Percentiles rank a stretch among this genome's conserved stretches.
Evolutionary conservation across 2,797 vertebrate genomes (phyloP).

Genomic region (Sitta carolinensis): DNA sequence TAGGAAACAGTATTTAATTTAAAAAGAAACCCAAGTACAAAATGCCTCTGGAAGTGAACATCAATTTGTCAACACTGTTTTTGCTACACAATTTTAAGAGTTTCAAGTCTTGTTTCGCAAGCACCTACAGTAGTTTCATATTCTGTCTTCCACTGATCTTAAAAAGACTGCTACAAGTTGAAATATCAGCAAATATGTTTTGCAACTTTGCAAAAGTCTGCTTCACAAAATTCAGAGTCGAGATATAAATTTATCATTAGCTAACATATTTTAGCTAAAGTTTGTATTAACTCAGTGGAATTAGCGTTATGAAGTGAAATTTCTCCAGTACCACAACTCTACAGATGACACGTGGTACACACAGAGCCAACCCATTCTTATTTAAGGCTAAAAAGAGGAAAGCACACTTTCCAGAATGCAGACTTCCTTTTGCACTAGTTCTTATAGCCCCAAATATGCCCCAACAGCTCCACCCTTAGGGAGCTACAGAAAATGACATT

Average conservation of each 20-base stretch:
- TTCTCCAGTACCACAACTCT: neutral
- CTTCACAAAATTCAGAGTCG: neutral
- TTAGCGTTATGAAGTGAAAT: neutral
- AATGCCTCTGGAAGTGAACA: neutral
- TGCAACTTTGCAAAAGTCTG: neutral
- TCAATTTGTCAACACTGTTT: neutral
- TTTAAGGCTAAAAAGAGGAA: neutral
- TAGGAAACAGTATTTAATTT: constrained; percentile 25
- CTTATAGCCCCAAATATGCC: neutral
- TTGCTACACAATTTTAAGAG: neutral
- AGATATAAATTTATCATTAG: neutral
- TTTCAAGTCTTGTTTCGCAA: constrained; percentile 4
- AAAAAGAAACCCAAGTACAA: neutral
- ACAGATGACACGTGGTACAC: neutral
- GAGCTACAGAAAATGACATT: neutral
- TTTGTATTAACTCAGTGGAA: neutral
- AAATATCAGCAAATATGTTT: neutral
- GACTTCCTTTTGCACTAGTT: neutral
- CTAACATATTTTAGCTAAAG: neutral
- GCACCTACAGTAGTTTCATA: neutral
- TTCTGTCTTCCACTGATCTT: neutral
- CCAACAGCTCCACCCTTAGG: neutral
- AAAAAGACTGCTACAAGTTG: neutral
- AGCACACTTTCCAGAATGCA: neutral
- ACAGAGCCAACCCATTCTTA: neutral